A percentile compares a stretch with the other conserved stretches of the same genome.
These are phyloP conservation scores for Columba guinea DNA, from an alignment of 2,797 vertebrate genomes.

Conservation along the genomic window DNA sequence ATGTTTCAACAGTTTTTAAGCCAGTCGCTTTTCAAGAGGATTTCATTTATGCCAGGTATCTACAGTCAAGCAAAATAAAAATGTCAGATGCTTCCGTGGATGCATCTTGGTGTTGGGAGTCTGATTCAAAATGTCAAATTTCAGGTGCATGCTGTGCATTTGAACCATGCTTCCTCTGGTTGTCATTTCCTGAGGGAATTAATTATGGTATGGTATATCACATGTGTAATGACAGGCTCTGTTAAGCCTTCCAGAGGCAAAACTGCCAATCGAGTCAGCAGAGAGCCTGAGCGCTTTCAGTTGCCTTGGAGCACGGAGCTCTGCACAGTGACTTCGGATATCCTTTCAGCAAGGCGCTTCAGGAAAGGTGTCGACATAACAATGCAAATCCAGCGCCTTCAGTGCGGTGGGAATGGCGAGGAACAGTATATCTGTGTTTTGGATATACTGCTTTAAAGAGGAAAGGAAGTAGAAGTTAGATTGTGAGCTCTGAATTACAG, in stretches of 20 bases:
- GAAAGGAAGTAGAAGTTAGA: background rate
- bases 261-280: background rate
- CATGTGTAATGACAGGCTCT: slow-evolving; percentile 5
- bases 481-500: background rate
- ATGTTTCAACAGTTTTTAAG: background rate
- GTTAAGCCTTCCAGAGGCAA: slow-evolving; percentile 19
- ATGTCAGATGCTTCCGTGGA: background rate
- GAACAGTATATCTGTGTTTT: background rate
- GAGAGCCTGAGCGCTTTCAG: background rate
- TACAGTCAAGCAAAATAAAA: background rate
- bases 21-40: background rate
- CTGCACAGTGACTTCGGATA: background rate
- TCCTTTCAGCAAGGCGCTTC: background rate
- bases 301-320: background rate
- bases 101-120: background rate
- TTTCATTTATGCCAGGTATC: background rate
- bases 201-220: slow-evolving; percentile 17
- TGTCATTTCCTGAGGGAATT: slow-evolving; percentile 20
- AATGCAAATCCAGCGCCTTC: background rate
- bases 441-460: background rate
- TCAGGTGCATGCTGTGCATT: background rate
- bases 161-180: background rate
- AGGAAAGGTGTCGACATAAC: background rate
- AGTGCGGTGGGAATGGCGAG: background rate
- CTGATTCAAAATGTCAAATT: slow-evolving; percentile 10